These are phyloP conservation scores for Drosophila atroscutellata DNA, from an alignment of 2,888 invertebrate species.

Conservation along the genomic window DNA sequence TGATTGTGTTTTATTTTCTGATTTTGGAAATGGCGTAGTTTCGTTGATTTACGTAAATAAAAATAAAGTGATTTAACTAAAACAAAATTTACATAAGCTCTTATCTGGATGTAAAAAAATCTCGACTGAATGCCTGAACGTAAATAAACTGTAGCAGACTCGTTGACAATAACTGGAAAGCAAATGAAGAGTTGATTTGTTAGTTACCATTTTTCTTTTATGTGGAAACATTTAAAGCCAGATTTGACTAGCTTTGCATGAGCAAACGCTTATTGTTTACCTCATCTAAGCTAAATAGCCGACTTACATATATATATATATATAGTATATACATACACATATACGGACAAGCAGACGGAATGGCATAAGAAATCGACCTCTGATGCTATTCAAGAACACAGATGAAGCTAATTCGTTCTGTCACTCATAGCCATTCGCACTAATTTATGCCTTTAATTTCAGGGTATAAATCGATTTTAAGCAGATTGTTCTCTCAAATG, in stretches of 20 bases:
- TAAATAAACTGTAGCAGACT: constrained; percentile 1
- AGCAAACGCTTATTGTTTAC: neutral
- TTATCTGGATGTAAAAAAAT: constrained; percentile 22
- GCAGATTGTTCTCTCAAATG: too few species aligned
- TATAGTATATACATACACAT: neutral
- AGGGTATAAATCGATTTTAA: too few species aligned
- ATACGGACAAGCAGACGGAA: neutral
- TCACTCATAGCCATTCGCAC: too few species aligned
- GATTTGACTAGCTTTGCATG: neutral
- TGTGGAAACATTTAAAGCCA: neutral
- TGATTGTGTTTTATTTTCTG: neutral
- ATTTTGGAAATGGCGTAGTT: neutral
- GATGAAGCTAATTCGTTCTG: neutral
- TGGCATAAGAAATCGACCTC: neutral
- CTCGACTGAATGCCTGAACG: constrained; percentile 22
- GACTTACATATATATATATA: neutral
- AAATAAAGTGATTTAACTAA: constrained; percentile 5
- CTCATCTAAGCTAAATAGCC: neutral
- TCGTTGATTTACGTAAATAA: neutral
- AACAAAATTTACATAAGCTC: constrained; percentile 21
- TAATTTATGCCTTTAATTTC: too few species aligned
- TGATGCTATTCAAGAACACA: neutral
- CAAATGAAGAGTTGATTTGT: constrained; percentile 8
- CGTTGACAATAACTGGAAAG: constrained; percentile 26
- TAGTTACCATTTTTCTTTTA: neutral